A percentile compares a stretch with the other conserved stretches of the same genome.
phyloP scores from a whole-genome alignment of 2,797 vertebrate species.

The Acanthis flammea region DNA sequence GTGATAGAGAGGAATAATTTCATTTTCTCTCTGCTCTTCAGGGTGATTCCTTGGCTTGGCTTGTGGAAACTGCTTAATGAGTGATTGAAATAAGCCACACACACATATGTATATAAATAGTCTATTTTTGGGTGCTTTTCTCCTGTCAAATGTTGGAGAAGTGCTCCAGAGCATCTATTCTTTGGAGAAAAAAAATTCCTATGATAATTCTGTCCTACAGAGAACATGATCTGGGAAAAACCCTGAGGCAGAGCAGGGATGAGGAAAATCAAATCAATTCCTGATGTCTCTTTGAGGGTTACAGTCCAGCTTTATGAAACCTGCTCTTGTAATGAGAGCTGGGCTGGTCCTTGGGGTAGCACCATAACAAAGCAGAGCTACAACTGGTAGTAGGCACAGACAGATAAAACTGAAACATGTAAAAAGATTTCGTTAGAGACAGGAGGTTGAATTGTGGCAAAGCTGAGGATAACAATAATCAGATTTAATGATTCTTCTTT shows the following conservation, averaged over 20 bases:
- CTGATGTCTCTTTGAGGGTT: slow-evolving; percentile 2
- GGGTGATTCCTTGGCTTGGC: not conserved
- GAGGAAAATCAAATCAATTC: not conserved
- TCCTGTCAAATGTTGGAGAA: not conserved
- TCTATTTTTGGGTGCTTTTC: not conserved
- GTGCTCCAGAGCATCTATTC: not conserved
- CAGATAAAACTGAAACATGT: not conserved
- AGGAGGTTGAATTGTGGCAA: not conserved
- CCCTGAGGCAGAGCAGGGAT: not conserved
- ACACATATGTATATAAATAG: not conserved
- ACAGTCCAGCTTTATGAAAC: not conserved
- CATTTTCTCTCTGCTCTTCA: not conserved
- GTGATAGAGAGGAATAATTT: not conserved
- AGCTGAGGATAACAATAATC: not conserved
- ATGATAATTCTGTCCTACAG: not conserved
- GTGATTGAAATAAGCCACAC: not conserved
- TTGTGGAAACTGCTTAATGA: not conserved
- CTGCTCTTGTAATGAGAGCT: not conserved
- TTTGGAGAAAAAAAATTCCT: not conserved
- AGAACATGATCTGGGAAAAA: not conserved
- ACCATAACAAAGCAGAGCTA: not conserved
- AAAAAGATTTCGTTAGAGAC: not conserved
- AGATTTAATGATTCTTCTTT: not conserved
- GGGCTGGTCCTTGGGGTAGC: not conserved
- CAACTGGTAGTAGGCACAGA: not conserved